Conservation (phyloP, 2,888 invertebrate genomes). For the Drosophila formosana region DNA sequence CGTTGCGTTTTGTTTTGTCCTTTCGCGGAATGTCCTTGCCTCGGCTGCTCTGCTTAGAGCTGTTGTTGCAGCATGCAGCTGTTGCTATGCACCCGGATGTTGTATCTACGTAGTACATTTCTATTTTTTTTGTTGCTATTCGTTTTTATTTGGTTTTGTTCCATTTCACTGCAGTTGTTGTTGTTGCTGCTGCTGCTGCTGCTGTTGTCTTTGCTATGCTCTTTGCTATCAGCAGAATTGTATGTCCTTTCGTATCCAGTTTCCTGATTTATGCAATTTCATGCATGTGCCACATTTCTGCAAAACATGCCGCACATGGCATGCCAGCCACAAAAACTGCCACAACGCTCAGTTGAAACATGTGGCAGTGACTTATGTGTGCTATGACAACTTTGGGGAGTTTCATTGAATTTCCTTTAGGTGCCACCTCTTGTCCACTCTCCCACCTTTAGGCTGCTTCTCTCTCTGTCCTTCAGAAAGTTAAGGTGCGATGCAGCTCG, state of each 20-base stretch:
- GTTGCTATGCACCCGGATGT: constrained; percentile 39
- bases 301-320: constrained; percentile 50
- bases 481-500: constrained; percentile 24
- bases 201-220: constrained; percentile 16
- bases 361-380: constrained; percentile 62
- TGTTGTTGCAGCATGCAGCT: constrained; percentile 26
- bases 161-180: constrained; percentile 9
- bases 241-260: constrained; percentile 52
- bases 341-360: constrained; percentile 58
- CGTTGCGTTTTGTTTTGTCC: constrained; percentile 35
- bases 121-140: constrained; percentile 7
- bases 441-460: background rate
- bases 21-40: constrained; percentile 32
- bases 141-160: constrained; percentile 9
- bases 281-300: constrained; percentile 58
- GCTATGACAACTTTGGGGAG: constrained; percentile 44
- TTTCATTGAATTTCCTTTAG: constrained; percentile 38
- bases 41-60: constrained; percentile 13
- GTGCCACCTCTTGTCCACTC: constrained; percentile 2
- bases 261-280: constrained; percentile 73
- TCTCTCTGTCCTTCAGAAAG: background rate
- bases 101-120: constrained; percentile 17
- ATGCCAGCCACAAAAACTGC: constrained; percentile 58
- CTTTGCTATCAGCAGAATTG: constrained; percentile 50
- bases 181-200: constrained; percentile 15